phyloP scores from a whole-genome alignment of 2,888 invertebrate species.

The Allolobophora icterica region DNA sequence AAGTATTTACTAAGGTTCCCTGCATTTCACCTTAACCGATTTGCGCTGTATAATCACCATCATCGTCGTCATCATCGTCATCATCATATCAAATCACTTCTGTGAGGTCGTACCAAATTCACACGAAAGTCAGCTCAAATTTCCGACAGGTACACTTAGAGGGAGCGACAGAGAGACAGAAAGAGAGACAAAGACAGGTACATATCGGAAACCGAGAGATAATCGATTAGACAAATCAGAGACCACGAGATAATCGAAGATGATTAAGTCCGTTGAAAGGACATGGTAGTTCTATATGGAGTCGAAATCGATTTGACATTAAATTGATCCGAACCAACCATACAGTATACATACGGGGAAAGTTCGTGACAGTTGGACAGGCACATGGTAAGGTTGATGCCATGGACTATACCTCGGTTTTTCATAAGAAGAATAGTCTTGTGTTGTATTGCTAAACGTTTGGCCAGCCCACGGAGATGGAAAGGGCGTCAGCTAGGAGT shows the following conservation, averaged over 20 bases:
- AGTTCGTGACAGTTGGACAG: neutral
- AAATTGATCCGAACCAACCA: neutral
- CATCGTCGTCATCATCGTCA: too few species aligned
- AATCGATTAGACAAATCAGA: too few species aligned
- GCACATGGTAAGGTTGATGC: neutral
- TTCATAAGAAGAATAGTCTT: too few species aligned
- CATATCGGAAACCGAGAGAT: too few species aligned
- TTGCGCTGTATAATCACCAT: too few species aligned
- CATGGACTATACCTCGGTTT: neutral
- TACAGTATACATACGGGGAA: neutral
- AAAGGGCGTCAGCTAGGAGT: too few species aligned
- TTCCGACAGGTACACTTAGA: neutral
- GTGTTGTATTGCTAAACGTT: too few species aligned
- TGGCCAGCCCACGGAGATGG: too few species aligned
- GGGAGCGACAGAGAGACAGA: neutral
- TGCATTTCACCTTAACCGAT: too few species aligned
- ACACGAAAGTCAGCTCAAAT: neutral
- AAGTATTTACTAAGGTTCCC: too few species aligned
- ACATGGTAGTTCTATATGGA: neutral
- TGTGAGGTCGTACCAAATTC: neutral
- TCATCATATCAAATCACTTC: too few species aligned
- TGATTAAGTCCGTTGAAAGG: neutral
- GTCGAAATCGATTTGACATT: neutral
- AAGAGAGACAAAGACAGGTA: neutral
- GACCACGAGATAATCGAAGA: too few species aligned